Conservation (phyloP, 1,140 invertebrate species). For the Eulimnadia texana region DNA sequence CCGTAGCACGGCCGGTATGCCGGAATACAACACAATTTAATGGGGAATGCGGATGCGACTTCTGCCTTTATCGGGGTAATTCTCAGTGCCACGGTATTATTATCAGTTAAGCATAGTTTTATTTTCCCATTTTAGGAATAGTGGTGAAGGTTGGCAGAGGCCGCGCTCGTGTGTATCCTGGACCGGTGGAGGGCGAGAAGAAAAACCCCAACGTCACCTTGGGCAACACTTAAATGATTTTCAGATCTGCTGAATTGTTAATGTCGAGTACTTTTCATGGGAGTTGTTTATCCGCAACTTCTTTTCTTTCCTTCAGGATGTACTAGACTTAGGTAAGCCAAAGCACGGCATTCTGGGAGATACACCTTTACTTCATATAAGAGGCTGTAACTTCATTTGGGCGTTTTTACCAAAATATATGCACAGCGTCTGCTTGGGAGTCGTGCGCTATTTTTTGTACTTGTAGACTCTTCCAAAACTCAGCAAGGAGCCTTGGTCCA, state of each 20-base stretch:
- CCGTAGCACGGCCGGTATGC: background rate
- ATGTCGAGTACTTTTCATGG: background rate
- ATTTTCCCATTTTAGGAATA: background rate
- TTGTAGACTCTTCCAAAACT: background rate
- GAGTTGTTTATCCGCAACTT: background rate
- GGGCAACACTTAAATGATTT: background rate
- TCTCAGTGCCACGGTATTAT: background rate
- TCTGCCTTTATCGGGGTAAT: background rate
- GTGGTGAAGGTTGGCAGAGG: background rate
- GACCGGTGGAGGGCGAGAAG: background rate
- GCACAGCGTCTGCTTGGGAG: background rate
- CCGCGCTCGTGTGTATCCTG: background rate
- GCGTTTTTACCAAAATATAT: background rate
- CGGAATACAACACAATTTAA: background rate
- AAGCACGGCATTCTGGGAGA: background rate
- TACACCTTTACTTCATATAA: background rate
- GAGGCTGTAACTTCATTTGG: background rate
- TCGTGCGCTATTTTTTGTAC: background rate
- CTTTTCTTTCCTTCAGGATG: background rate
- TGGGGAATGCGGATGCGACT: background rate
- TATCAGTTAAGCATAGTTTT: background rate
- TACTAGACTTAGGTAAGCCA: background rate
- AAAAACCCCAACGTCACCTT: background rate
- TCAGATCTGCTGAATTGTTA: background rate
- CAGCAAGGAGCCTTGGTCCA: background rate